phyloP scores from a whole-genome alignment of 2,888 invertebrate species.

The Ectropis crepuscularia region DNA sequence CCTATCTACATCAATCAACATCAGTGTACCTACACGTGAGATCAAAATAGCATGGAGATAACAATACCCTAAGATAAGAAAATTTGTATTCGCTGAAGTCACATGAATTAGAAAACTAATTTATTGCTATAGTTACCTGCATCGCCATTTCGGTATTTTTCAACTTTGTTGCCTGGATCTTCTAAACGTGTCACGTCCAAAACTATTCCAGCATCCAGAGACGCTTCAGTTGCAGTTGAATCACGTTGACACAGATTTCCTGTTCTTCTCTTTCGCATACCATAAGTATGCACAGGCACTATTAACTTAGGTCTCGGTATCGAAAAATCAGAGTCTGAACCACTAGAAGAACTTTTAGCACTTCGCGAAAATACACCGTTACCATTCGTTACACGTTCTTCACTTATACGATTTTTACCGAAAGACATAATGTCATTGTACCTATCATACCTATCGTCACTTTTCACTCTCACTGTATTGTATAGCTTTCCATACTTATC shows the following conservation, averaged over 20 bases:
- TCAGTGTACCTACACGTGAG: constrained; percentile 49
- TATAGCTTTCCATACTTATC: constrained; percentile 78
- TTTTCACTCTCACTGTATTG: constrained; percentile 81
- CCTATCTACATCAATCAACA: constrained; percentile 65
- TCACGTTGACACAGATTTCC: constrained; percentile 88
- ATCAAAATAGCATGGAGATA: constrained; percentile 55
- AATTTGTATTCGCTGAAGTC: constrained; percentile 5
- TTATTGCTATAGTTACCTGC: constrained; percentile 62
- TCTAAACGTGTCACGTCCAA: constrained; percentile 74
- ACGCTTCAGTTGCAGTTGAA: constrained; percentile 75
- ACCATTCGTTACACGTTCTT: constrained; percentile 64
- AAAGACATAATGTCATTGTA: constrained; percentile 76
- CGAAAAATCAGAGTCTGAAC: constrained; percentile 88
- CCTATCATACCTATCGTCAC: constrained; percentile 78
- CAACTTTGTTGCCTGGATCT: constrained; percentile 56
- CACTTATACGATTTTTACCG: constrained; percentile 67
- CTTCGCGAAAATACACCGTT: constrained; percentile 68
- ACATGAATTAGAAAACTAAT: constrained; percentile 10
- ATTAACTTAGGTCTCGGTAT: constrained; percentile 94
- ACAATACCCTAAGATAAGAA: constrained; percentile 34
- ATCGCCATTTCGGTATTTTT: constrained; percentile 60
- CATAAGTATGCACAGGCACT: constrained; percentile 95
- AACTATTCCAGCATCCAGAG: constrained; percentile 74
- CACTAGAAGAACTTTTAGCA: constrained; percentile 82
- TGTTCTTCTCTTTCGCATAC: constrained; percentile 90